Percentiles rank a stretch among this genome's conserved stretches.
Evolutionary conservation across 2,113 vertebrate genomes (phyloP).

Genomic region (Protobothrops mucrosquamatus): DNA sequence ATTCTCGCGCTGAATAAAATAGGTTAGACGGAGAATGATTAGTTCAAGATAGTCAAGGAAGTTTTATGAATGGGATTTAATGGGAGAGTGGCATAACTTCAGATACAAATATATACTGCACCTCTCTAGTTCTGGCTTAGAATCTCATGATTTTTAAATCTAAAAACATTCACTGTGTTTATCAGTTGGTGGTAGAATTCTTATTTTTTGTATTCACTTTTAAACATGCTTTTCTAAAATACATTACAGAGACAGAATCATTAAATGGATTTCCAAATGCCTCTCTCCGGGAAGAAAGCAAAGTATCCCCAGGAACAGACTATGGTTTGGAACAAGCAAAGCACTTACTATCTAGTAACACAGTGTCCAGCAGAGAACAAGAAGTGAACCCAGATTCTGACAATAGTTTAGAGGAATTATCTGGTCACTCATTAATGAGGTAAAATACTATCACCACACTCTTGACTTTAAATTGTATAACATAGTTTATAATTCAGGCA

Average conservation of each 20-base stretch:
- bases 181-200: not conserved
- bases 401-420: conserved; percentile 72
- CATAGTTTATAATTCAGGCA: not conserved
- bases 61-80: not conserved
- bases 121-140: not conserved
- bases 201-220: not conserved
- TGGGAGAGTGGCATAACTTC: not conserved
- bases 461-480: not conserved
- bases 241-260: conserved; percentile 62
- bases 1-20: not conserved
- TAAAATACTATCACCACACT: conserved; percentile 51
- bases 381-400: conserved; percentile 72
- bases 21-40: not conserved
- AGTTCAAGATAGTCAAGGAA: not conserved
- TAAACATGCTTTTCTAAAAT: not conserved
- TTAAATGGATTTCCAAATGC: conserved; percentile 67
- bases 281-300: conserved; percentile 73
- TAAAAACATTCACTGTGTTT: not conserved
- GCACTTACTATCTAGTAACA: conserved; percentile 64
- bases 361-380: conserved; percentile 65
- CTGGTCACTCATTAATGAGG: conserved; percentile 77
- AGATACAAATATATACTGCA: not conserved
- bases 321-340: conserved; percentile 67
- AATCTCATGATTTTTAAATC: not conserved
- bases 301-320: conserved; percentile 71